Percentiles rank a stretch among this genome's conserved stretches.
These are phyloP conservation scores for Isichthys henryi DNA, from an alignment of 2,113 vertebrate species.

Conservation along the genomic window DNA sequence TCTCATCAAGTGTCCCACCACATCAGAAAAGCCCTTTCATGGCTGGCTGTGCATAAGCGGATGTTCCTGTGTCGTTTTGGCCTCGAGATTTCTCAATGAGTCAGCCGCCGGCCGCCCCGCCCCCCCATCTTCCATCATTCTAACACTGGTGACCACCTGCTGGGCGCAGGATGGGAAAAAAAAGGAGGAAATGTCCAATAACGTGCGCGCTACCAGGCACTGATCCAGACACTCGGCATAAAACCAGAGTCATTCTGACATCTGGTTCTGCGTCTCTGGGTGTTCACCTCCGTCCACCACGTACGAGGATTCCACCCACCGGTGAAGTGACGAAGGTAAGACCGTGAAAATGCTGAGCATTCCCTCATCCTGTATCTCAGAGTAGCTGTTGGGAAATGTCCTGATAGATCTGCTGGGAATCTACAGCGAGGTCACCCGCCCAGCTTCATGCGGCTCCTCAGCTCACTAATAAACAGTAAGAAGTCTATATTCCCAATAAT, in stretches of 20 bases:
- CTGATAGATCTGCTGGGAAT: neutral
- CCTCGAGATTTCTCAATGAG: neutral
- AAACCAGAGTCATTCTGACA: neutral
- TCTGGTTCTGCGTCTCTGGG: neutral
- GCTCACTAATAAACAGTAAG: neutral
- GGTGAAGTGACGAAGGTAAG: neutral
- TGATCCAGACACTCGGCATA: neutral
- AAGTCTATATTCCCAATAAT: neutral
- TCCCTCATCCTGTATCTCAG: neutral
- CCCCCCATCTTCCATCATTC: neutral
- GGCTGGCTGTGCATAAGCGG: neutral
- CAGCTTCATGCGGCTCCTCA: neutral
- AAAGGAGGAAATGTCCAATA: neutral
- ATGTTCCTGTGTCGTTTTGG: neutral
- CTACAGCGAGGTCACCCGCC: neutral
- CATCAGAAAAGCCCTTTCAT: conserved; percentile 2
- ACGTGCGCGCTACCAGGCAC: neutral
- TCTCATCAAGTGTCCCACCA: neutral
- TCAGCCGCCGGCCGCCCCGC: neutral
- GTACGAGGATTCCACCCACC: neutral
- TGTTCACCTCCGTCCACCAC: neutral
- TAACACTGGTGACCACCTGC: neutral
- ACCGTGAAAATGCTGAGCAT: neutral
- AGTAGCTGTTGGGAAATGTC: neutral
- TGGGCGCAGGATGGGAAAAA: neutral